These are phyloP conservation scores for Chrysotoxum bicinctum DNA, from an alignment of 2,888 invertebrate genomes.

Conservation along the genomic window DNA sequence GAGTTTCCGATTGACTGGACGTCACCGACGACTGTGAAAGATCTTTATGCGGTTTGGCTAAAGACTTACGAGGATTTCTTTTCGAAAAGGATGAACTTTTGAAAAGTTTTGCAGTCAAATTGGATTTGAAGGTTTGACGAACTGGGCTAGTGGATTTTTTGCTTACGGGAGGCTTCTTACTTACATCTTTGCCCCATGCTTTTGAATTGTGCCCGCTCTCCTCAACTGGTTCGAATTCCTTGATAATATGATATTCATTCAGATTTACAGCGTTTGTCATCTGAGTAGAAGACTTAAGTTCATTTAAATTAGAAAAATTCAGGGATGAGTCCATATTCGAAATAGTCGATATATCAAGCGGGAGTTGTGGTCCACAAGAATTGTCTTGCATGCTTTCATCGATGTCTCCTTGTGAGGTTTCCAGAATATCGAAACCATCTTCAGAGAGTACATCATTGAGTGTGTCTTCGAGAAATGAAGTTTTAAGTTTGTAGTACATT, in stretches of 20 bases:
- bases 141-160: constrained; percentile 46
- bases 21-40: constrained; percentile 31
- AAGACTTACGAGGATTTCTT: constrained; percentile 89
- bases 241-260: constrained; percentile 75
- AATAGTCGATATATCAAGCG: constrained; percentile 76
- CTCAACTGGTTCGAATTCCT: constrained; percentile 78
- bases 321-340: constrained; percentile 53
- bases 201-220: constrained; percentile 79
- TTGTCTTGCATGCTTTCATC: constrained; percentile 70
- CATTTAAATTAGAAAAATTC: constrained; percentile 75
- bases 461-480: constrained; percentile 87
- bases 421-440: constrained; percentile 79
- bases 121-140: constrained; percentile 74
- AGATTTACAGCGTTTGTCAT: constrained; percentile 74
- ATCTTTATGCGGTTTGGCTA: constrained; percentile 78
- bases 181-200: constrained; percentile 82
- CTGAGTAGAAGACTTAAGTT: constrained; percentile 73
- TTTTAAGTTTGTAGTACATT: constrained; percentile 91
- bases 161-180: constrained; percentile 76
- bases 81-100: constrained; percentile 86
- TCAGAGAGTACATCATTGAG: constrained; percentile 83
- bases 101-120: constrained; percentile 86
- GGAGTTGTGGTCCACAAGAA: constrained; percentile 75
- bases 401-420: constrained; percentile 77
- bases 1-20: constrained; percentile 37